A percentile compares a stretch with the other conserved stretches of the same genome.
These are phyloP conservation scores for Prunella fulvescens DNA, from an alignment of 2,113 vertebrate species.

Conservation along the genomic window DNA sequence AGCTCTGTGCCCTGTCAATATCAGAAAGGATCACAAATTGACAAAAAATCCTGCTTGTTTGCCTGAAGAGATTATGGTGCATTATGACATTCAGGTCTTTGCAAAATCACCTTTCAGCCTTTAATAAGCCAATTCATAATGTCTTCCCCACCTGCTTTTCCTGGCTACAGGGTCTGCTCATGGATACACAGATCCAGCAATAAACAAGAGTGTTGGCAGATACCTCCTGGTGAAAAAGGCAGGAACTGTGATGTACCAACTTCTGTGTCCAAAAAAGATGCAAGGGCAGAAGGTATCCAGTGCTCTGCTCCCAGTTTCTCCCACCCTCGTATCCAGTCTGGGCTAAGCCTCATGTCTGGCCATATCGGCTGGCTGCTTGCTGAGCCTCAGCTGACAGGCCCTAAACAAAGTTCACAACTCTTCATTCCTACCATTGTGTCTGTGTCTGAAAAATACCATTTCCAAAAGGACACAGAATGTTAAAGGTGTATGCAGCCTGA, in stretches of 20 bases:
- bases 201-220: background rate
- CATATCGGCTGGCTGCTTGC: background rate
- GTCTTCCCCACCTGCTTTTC: background rate
- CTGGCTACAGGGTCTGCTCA: background rate
- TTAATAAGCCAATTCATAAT: background rate
- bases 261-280: background rate
- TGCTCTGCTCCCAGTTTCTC: background rate
- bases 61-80: background rate
- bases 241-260: background rate
- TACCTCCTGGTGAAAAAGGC: background rate
- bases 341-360: background rate
- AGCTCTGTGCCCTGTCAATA: background rate
- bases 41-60: background rate
- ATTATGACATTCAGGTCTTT: background rate
- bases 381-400: background rate
- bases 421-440: background rate
- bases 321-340: background rate
- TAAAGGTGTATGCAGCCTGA: rapidly evolving
- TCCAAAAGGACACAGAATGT: background rate
- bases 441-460: rapidly evolving
- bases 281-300: background rate
- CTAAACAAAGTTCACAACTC: background rate
- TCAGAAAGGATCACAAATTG: background rate
- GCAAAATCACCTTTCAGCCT: background rate
- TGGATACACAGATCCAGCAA: background rate